phyloP scores from a whole-genome alignment of 1,140 invertebrate species.

The Coptotermes formosanus region DNA sequence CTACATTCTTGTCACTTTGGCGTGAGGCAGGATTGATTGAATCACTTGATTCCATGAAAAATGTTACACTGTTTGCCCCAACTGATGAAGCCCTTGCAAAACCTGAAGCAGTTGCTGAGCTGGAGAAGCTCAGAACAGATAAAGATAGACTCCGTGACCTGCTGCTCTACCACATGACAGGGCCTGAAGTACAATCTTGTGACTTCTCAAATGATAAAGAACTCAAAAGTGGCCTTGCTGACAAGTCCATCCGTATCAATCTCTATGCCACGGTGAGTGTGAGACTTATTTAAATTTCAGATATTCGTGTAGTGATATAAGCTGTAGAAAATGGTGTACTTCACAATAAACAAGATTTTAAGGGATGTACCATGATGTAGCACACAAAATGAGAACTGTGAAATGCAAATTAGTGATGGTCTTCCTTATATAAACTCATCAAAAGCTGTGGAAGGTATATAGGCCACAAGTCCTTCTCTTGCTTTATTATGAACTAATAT shows the following conservation, averaged over 20 bases:
- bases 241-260: slow-evolving; percentile 54
- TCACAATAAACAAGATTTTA: too few species aligned
- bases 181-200: slow-evolving; percentile 51
- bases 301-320: too few species aligned
- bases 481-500: too few species aligned
- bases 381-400: too few species aligned
- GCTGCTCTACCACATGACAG: slow-evolving; percentile 57
- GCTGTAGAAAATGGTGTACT: too few species aligned
- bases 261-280: slow-evolving; percentile 54
- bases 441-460: too few species aligned
- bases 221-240: slow-evolving; percentile 48
- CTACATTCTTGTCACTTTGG: slow-evolving; percentile 47
- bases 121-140: slow-evolving; percentile 45
- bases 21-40: slow-evolving; percentile 47
- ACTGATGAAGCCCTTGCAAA: slow-evolving; percentile 50
- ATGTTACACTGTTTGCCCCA: slow-evolving; percentile 57
- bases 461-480: too few species aligned
- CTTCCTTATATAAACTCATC: too few species aligned
- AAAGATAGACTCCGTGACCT: slow-evolving; percentile 52
- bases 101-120: slow-evolving; percentile 46
- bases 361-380: too few species aligned
- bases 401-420: too few species aligned
- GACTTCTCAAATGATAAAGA: slow-evolving; percentile 53
- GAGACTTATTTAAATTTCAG: not conserved
- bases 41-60: slow-evolving; percentile 45